These are phyloP conservation scores for Indicator indicator DNA, from an alignment of 2,113 vertebrate genomes.

Conservation along the genomic window DNA sequence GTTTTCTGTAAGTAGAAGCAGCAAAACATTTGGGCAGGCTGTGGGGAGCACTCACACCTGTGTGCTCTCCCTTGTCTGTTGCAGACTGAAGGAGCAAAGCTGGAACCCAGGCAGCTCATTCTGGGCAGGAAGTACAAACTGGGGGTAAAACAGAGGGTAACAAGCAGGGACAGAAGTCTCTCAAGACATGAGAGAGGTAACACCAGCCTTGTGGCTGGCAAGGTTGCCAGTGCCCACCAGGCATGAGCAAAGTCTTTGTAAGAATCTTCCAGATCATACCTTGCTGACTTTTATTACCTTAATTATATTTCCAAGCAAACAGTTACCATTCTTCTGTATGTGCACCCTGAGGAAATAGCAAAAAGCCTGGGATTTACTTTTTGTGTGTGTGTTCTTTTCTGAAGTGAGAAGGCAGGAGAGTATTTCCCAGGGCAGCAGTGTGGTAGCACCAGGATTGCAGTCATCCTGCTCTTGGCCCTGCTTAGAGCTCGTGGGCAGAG, in stretches of 20 bases:
- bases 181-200: neutral
- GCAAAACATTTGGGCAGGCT: fast-evolving
- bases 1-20: neutral
- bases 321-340: neutral
- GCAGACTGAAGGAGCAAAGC: neutral
- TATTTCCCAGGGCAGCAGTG: neutral
- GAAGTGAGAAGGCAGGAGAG: neutral
- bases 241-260: neutral
- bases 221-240: neutral
- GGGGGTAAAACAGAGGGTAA: neutral
- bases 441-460: neutral
- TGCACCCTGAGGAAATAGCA: neutral
- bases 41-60: neutral
- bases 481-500: neutral
- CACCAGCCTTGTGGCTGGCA: fast-evolving
- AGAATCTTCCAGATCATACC: neutral
- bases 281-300: conserved; percentile 13
- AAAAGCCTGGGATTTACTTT: neutral
- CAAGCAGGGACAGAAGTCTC: neutral
- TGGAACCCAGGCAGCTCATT: neutral
- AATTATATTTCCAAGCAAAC: conserved; percentile 10
- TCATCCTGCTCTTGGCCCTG: neutral
- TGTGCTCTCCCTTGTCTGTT: neutral
- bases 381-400: neutral
- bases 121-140: neutral